Evolutionary conservation across 53 echinoderm and acorn worm genomes (phyloP).

Genomic region (Glandiceps talaboti): DNA sequence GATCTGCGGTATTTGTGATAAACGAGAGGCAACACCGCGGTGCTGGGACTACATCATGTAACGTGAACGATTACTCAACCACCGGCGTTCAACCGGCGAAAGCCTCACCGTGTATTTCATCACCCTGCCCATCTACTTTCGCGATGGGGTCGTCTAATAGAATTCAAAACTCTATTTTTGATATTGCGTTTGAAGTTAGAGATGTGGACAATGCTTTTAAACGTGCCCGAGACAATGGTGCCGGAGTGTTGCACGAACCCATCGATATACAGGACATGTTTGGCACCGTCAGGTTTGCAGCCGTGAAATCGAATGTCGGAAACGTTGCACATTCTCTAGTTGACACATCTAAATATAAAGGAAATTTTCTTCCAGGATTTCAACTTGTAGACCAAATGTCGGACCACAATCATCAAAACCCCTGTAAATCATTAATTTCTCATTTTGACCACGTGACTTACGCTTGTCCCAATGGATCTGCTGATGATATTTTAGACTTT

Average conservation of each 20-base stretch:
- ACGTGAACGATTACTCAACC: background rate
- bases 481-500: slow-evolving; percentile 49
- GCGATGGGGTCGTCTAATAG: background rate
- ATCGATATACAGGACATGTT: slow-evolving; percentile 24
- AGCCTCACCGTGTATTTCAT: background rate
- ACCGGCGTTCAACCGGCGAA: background rate
- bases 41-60: background rate
- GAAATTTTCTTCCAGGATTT: slow-evolving; percentile 76
- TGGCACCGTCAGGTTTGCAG: slow-evolving; percentile 45
- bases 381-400: background rate
- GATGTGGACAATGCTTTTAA: slow-evolving; percentile 36
- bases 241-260: slow-evolving; percentile 41
- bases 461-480: slow-evolving; percentile 54
- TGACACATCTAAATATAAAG: slow-evolving; percentile 42
- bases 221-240: slow-evolving; percentile 37
- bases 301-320: slow-evolving; percentile 74
- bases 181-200: slow-evolving; percentile 73
- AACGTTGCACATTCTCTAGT: slow-evolving; percentile 71
- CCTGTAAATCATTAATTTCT: background rate
- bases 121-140: background rate
- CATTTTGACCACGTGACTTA: slow-evolving; percentile 94
- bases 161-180: slow-evolving; percentile 49
- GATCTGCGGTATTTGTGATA: slow-evolving; percentile 53
- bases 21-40: slow-evolving; percentile 21
- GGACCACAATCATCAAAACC: background rate